Base-by-base conservation (phyloP, 2,797 vertebrate genomes). In the Leucoraja ocellata region DNA sequence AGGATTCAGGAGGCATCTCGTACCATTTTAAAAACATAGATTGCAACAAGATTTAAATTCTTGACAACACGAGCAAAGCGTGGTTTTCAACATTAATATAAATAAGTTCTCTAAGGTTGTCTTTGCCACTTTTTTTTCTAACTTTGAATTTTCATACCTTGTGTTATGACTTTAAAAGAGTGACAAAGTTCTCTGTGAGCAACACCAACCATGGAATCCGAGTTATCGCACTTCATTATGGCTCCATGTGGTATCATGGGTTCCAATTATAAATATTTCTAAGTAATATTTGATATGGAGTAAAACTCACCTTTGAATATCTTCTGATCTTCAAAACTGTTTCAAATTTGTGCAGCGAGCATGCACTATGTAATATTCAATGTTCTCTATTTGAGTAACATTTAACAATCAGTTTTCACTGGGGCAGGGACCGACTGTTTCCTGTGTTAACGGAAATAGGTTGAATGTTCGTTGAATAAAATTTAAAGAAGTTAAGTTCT, bases 361-460 rank as follows among this genome's bases (percentile, higher is more conserved):
- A 73, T 5, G 1, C 54, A 74, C 28, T 76, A 58, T 92, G 25
- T 74, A 28, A 71, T 54, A 76, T 91, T 74, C 90, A 91, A 54
- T 39, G 39, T 73, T 71, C 21, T 74, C 23, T 54, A 13, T 63
- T 73, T 73, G 65, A 91, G 21, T 63, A 8, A 65, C 14, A 14
- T 10, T 32, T 83, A 46, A 92, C 32, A 74, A 54, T 88, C 23
- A 54, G 10, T 10, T 73, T 76, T 6, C 39, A 68, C 32, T 90
- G 63, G n/a, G 7, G 86, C 46, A 4, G 71, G 21, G 16, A 46
- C 8, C 11, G 39, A 39, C 36, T 76, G 71, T 76, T 92, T 92
- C 90, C 90, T 92, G 71, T 76, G 5, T 58, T 39, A 74, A 54
- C 90, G 90, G 90, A 92, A 76, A 71, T 54, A 7, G 46, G 73